Evolutionary conservation across 2,797 vertebrate genomes (phyloP), one percentile per base, ranked within the genome.

Genomic region (Hafferia zeledoni): DNA sequence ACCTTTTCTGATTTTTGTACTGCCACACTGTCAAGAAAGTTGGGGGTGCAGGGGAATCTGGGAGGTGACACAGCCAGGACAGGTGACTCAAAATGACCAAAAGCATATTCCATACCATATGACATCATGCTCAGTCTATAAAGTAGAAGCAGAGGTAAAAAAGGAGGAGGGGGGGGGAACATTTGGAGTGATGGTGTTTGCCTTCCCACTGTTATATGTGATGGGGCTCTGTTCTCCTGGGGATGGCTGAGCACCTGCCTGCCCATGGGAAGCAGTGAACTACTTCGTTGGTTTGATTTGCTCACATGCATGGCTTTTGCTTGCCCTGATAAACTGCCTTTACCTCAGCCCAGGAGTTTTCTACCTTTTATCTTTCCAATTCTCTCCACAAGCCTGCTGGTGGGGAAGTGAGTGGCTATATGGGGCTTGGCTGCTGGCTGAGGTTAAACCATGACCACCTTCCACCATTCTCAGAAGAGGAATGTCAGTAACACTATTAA

Each of bases 351-450:
- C 20, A 19, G 19, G 52, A 33, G 12, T 65, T 41, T 83, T 65
- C 57, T 27, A 7, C 30, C 22, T 71, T 59, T 64, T 24, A 64
- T 44, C 12, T 59, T 59, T 33, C 30, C 19, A 6, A 46, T 46
- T 77, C 14, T 28, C 39, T 8, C 10, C 7, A 4, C 1, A 5
- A 6, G 65, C 15, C 0, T 0, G 2, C 44, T 59, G 22, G 25
- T 53, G 9, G 10, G 6, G 9, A 4, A 47, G 9, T 14, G 22
- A 71, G 25, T 4, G 5, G 20, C 30, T 83, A 14, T 39, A 9
- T 27, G 33, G 12, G 14, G 10, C 5, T 64, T 46, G 8, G 10
- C 18, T 57, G 15, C 46, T 78, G 22, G 4, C 15, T 31, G 5
- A 33, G 33, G 39, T 65, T 83, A 59, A 90, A 47, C 1, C 4